Percentiles rank a stretch among this genome's conserved stretches.
Conservation (phyloP, 2,797 vertebrate species). For the Brachymystax lenok region DNA sequence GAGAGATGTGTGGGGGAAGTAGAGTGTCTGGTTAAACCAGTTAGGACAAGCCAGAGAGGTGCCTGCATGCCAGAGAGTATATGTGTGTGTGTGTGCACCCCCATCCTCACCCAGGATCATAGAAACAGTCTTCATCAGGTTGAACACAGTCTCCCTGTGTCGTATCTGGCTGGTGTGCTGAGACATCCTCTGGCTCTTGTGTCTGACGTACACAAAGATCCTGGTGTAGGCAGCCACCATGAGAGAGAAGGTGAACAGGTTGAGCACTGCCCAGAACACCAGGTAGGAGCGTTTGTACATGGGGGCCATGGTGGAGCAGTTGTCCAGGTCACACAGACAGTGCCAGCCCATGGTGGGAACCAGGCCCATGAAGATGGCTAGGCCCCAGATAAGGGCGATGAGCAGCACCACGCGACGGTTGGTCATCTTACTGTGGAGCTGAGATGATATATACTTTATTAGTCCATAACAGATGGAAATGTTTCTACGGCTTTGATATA, state of each 20-base stretch:
- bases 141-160: constrained; percentile 86
- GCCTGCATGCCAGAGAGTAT: no score
- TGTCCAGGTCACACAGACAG: constrained; percentile 79
- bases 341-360: constrained; percentile 91
- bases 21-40: constrained; percentile 28
- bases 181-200: constrained; percentile 85
- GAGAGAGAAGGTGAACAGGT: constrained; percentile 86
- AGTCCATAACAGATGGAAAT: no score
- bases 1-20: not conserved
- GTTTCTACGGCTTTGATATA: no score
- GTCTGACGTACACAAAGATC: constrained; percentile 89
- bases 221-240: constrained; percentile 88
- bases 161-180: constrained; percentile 84
- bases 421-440: constrained; percentile 89
- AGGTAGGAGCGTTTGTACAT: constrained; percentile 90
- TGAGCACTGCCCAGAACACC: constrained; percentile 89
- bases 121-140: constrained; percentile 91
- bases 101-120: constrained; percentile 87
- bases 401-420: constrained; percentile 81
- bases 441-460: no score
- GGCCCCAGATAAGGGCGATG: constrained; percentile 84
- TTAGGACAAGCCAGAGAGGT: constrained; percentile 34
- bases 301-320: constrained; percentile 91
- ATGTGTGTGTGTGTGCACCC: not conserved
- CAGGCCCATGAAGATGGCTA: constrained; percentile 85